Percentiles rank a stretch among this genome's conserved stretches.
These are phyloP conservation scores for Gulo gulo DNA, from an alignment of 2,113 vertebrate species.

Conservation along the genomic window DNA sequence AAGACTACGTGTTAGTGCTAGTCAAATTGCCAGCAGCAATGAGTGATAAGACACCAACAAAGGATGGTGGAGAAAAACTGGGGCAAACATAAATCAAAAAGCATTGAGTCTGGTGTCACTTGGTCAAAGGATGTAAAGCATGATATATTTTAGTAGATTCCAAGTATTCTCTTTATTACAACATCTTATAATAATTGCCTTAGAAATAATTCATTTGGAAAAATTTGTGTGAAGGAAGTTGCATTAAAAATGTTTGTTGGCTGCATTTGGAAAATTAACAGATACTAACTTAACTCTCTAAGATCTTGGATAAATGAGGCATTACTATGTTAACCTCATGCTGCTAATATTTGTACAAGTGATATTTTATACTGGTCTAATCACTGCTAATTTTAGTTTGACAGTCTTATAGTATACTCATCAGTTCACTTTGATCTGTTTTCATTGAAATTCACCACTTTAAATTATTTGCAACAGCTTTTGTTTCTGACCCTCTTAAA, in stretches of 20 bases:
- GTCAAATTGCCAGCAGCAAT: background rate
- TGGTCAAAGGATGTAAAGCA: background rate
- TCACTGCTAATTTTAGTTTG: background rate
- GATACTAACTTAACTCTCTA: background rate
- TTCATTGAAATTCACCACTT: conserved; percentile 14
- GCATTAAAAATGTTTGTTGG: background rate
- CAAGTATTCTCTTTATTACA: background rate
- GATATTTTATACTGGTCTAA: background rate
- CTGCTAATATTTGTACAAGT: background rate
- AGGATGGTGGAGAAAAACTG: background rate
- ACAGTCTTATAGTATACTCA: background rate
- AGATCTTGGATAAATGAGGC: background rate
- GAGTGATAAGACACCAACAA: background rate
- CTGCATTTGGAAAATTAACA: conserved; percentile 36
- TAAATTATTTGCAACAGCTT: background rate
- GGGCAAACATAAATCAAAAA: background rate
- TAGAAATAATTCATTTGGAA: conserved; percentile 10
- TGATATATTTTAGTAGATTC: background rate
- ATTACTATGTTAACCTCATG: background rate
- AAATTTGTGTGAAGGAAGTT: background rate
- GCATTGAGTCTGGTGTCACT: background rate
- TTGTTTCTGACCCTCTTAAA: background rate
- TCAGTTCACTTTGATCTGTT: background rate
- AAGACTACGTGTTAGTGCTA: background rate
- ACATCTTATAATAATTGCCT: background rate